phyloP scores from a whole-genome alignment of 2,113 vertebrate species.

The Tragelaphus buxtoni region DNA sequence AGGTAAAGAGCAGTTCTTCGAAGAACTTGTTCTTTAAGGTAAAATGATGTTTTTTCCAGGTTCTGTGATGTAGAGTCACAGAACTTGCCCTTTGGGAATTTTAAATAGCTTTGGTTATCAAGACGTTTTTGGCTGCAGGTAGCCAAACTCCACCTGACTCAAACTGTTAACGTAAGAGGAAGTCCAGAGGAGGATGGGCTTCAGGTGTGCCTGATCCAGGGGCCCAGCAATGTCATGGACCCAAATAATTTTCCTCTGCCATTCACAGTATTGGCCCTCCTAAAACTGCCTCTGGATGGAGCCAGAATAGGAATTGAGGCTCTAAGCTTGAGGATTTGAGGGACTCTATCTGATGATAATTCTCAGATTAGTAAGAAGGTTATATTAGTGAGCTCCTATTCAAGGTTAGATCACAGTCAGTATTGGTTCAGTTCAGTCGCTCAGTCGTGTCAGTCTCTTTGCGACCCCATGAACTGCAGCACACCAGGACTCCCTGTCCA shows the following conservation, averaged over 20 bases:
- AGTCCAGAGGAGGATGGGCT: background rate
- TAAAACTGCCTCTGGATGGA: background rate
- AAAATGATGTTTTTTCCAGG: background rate
- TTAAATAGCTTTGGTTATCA: background rate
- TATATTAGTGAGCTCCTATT: background rate
- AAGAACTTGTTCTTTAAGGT: background rate
- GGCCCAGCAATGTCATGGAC: background rate
- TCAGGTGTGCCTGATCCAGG: background rate
- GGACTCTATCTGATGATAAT: background rate
- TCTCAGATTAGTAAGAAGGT: background rate
- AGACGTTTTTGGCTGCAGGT: background rate
- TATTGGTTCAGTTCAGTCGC: background rate
- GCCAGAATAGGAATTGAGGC: background rate
- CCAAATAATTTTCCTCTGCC: background rate
- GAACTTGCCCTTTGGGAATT: background rate
- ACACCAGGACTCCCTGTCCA: background rate
- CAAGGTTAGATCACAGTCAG: background rate
- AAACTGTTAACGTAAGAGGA: background rate
- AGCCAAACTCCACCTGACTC: background rate
- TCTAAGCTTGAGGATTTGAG: background rate
- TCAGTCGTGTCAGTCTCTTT: background rate
- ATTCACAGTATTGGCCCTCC: background rate
- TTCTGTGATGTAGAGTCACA: background rate
- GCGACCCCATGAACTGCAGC: background rate
- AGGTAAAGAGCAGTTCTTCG: background rate